phyloP scores from a whole-genome alignment of 2,113 vertebrate species.

The Cyrtonyx montezumae region DNA sequence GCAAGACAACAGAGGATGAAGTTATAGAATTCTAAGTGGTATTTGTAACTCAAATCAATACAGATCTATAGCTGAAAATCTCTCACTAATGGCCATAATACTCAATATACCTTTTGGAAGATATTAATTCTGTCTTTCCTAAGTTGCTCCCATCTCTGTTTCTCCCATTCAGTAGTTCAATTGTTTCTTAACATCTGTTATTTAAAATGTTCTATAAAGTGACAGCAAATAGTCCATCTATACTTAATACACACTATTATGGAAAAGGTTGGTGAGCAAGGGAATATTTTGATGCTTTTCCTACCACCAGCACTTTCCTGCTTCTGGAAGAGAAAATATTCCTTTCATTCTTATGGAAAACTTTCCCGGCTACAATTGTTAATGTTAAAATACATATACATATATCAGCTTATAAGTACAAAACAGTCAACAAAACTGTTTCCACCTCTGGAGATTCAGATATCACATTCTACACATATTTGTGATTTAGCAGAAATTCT shows the following conservation, averaged over 20 bases:
- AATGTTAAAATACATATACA: neutral
- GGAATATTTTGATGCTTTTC: neutral
- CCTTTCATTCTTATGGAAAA: neutral
- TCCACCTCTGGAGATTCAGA: neutral
- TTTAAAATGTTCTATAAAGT: neutral
- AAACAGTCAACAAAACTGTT: neutral
- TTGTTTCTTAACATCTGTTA: slow-evolving; percentile 6
- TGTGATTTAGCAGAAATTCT: neutral
- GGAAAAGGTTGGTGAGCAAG: neutral
- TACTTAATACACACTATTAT: neutral
- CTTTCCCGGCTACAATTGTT: neutral
- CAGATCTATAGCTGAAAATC: neutral
- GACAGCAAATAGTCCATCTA: neutral
- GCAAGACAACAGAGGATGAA: neutral
- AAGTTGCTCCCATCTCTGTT: neutral
- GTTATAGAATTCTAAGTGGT: neutral
- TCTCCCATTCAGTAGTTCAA: neutral
- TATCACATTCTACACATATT: neutral
- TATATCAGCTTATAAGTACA: neutral
- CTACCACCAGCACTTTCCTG: neutral
- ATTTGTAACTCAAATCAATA: slow-evolving; percentile 1
- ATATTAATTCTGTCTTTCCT: neutral
- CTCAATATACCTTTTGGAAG: neutral
- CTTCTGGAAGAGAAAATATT: neutral
- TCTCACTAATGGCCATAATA: neutral